A percentile compares a stretch with the other conserved stretches of the same genome.
These are phyloP conservation scores for Propithecus deckenii DNA, from an alignment of 2,797 vertebrate genomes.

Conservation along the genomic window DNA sequence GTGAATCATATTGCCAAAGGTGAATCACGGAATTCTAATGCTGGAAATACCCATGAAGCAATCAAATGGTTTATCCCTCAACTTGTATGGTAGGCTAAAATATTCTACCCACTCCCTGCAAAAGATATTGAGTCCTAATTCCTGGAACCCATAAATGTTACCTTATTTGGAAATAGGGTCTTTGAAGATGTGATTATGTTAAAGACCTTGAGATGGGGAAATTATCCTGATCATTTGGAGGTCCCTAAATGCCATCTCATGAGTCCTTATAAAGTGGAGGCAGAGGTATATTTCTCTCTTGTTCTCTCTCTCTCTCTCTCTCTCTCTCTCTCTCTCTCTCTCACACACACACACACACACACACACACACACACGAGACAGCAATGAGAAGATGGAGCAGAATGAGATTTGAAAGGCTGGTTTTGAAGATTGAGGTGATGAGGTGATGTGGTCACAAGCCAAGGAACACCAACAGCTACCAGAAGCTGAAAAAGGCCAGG, in stretches of 20 bases:
- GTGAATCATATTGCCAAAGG: not conserved
- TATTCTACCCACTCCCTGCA: rapidly evolving
- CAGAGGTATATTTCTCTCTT: not conserved
- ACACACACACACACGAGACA: not conserved
- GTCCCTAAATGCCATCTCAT: not conserved
- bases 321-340: too few species aligned
- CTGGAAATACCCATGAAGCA: not conserved
- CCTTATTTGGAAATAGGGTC: not conserved
- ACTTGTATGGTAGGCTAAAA: not conserved
- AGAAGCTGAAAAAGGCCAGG: not conserved
- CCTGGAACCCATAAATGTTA: not conserved
- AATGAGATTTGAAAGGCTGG: not conserved
- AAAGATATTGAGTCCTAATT: not conserved
- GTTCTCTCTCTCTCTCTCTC: too few species aligned
- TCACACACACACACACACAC: too few species aligned
- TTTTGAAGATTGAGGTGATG: not conserved
- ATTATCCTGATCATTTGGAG: not conserved
- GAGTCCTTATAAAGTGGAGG: not conserved
- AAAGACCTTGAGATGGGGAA: not conserved
- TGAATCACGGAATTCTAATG: not conserved
- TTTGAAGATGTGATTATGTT: not conserved
- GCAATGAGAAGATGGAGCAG: not conserved
- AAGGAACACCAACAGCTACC: not conserved
- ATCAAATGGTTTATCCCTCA: not conserved
- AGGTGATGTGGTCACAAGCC: not conserved